Evolutionary conservation across 2,888 invertebrate genomes (phyloP).

Genomic region (Morpho achilles): DNA sequence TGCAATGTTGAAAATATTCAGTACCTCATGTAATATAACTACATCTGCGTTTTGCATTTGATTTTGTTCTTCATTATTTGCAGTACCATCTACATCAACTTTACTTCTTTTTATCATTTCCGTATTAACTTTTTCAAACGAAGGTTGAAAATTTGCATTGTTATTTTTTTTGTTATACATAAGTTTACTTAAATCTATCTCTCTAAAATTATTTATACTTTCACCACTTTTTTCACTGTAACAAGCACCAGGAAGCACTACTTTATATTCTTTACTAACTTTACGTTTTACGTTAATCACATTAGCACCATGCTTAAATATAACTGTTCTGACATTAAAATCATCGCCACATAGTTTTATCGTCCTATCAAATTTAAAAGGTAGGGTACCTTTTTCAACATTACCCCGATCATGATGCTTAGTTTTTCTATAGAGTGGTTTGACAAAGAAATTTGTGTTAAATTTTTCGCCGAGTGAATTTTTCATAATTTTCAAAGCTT

Average conservation of each 20-base stretch:
- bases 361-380: constrained; percentile 39
- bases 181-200: constrained; percentile 12
- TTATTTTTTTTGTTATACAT: constrained; percentile 16
- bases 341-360: constrained; percentile 56
- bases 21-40: constrained; percentile 34
- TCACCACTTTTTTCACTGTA: constrained; percentile 29
- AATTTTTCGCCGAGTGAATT: constrained; percentile 45
- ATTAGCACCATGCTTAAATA: constrained; percentile 31
- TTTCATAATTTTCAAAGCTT: constrained; percentile 32
- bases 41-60: constrained; percentile 9
- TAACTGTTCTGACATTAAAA: constrained; percentile 41
- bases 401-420: constrained; percentile 35
- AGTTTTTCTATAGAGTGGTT: constrained; percentile 58
- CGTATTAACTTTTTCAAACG: constrained; percentile 19
- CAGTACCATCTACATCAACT: constrained; percentile 5
- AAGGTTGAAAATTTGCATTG: background rate
- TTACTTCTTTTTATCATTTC: constrained; percentile 24
- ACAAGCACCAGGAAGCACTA: constrained; percentile 40
- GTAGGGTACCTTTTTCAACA: constrained; percentile 36
- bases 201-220: constrained; percentile 17
- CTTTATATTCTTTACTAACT: constrained; percentile 30
- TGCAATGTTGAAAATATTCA: background rate
- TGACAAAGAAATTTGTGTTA: constrained; percentile 50
- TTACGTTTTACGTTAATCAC: constrained; percentile 34
- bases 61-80: constrained; percentile 9